Evolutionary conservation across 2,113 vertebrate genomes (phyloP).

Genomic region (Mobula hypostoma): DNA sequence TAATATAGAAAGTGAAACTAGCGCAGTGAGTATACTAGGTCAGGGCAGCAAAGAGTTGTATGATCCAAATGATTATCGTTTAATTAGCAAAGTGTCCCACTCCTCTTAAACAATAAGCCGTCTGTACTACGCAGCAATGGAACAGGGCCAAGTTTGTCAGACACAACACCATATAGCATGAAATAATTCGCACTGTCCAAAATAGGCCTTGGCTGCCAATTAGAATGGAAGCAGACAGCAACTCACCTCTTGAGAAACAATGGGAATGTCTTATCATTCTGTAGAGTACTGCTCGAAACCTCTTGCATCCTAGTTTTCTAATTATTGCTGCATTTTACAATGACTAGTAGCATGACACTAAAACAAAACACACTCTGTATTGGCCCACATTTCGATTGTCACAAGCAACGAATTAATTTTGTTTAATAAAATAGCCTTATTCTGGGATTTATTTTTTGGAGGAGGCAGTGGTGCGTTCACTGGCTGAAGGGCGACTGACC

Average conservation of each 20-base stretch:
- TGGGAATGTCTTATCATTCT: slow-evolving; percentile 6
- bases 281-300: slow-evolving; percentile 12
- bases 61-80: slow-evolving; percentile 19
- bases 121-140: not conserved
- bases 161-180: slow-evolving; percentile 15
- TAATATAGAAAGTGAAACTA: slow-evolving; percentile 28
- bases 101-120: slow-evolving; percentile 13
- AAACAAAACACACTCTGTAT: not conserved
- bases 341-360: not conserved
- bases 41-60: not conserved
- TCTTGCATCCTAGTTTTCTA: slow-evolving; percentile 1
- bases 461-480: not conserved
- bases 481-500: not conserved
- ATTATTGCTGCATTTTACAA: slow-evolving; percentile 4
- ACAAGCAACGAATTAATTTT: slow-evolving; percentile 12
- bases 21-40: not conserved
- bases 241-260: not conserved
- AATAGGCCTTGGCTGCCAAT: not conserved
- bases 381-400: slow-evolving; percentile 15
- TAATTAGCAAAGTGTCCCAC: slow-evolving; percentile 32
- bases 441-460: not conserved
- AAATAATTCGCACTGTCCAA: slow-evolving; percentile 27
- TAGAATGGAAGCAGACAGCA: not conserved
- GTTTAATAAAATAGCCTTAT: slow-evolving; percentile 7
- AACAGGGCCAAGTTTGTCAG: not conserved